phyloP scores from a whole-genome alignment of 2,888 invertebrate genomes.

The Epinotia ramella region DNA sequence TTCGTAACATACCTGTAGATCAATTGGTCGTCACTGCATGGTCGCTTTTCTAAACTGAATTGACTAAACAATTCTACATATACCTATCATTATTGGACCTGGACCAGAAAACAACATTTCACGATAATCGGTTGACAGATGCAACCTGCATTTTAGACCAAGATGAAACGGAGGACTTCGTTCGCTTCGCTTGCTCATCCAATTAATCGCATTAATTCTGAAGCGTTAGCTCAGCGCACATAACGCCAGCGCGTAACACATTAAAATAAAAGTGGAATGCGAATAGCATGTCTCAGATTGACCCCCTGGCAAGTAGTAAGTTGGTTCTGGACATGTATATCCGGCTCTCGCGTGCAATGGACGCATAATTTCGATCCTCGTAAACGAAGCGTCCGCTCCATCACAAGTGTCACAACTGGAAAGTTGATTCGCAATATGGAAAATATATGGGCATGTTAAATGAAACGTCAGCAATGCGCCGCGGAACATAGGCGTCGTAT shows the following conservation, averaged over 20 bases:
- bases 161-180: too few species aligned
- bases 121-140: too few species aligned
- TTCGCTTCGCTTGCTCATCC: too few species aligned
- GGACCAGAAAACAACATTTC: too few species aligned
- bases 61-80: too few species aligned
- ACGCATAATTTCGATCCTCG: constrained; percentile 38
- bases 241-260: background rate
- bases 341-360: constrained; percentile 43
- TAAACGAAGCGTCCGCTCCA: constrained; percentile 39
- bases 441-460: constrained; percentile 40
- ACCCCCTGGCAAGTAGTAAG: constrained; percentile 22
- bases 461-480: constrained; percentile 28
- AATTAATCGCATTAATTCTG: too few species aligned
- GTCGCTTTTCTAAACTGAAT: too few species aligned
- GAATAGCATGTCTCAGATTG: background rate
- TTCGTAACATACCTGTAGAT: too few species aligned
- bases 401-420: constrained; percentile 45
- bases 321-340: constrained; percentile 38
- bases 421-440: constrained; percentile 43
- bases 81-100: too few species aligned
- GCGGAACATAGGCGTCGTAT: constrained; percentile 1
- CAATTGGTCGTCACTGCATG: too few species aligned
- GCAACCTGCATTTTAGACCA: too few species aligned
- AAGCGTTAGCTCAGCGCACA: too few species aligned
- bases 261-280: background rate